A percentile compares a stretch with the other conserved stretches of the same genome.
phyloP scores from a whole-genome alignment of 1,140 invertebrate genomes.

The Aplysia californica region DNA sequence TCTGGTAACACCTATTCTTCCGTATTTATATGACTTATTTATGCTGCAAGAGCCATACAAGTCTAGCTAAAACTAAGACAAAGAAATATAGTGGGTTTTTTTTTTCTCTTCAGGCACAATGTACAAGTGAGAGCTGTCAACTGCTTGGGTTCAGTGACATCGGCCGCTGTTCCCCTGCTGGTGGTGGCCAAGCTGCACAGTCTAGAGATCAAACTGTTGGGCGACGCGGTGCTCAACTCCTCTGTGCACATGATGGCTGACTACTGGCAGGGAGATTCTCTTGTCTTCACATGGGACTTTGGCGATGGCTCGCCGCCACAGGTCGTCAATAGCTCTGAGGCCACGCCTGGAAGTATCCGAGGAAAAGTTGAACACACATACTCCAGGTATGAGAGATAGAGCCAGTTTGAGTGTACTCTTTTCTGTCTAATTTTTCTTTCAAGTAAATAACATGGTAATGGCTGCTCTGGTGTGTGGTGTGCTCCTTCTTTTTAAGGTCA shows the following conservation, averaged over 20 bases:
- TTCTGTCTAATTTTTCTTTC: neutral
- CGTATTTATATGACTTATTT: too few species aligned
- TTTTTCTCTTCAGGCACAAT: neutral
- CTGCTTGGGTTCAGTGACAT: slow-evolving; percentile 1
- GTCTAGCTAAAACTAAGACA: too few species aligned
- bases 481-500: too few species aligned
- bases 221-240: neutral
- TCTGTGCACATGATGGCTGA: slow-evolving; percentile 2
- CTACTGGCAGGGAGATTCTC: slow-evolving; percentile 1
- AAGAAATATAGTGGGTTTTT: too few species aligned
- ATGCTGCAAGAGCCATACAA: too few species aligned
- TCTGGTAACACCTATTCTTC: too few species aligned
- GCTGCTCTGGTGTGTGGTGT: too few species aligned
- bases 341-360: too few species aligned
- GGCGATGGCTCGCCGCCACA: slow-evolving; percentile 4
- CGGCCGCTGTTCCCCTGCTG: neutral
- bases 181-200: neutral
- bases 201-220: neutral
- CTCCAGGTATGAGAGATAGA: neutral
- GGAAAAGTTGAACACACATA: neutral
- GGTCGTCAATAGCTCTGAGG: neutral
- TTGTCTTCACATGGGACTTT: slow-evolving; percentile 22
- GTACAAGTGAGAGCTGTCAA: slow-evolving; percentile 10
- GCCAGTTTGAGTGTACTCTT: neutral
- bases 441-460: too few species aligned